Base-by-base conservation (phyloP, 2,113 vertebrate species). In the Centropristis striata region DNA sequence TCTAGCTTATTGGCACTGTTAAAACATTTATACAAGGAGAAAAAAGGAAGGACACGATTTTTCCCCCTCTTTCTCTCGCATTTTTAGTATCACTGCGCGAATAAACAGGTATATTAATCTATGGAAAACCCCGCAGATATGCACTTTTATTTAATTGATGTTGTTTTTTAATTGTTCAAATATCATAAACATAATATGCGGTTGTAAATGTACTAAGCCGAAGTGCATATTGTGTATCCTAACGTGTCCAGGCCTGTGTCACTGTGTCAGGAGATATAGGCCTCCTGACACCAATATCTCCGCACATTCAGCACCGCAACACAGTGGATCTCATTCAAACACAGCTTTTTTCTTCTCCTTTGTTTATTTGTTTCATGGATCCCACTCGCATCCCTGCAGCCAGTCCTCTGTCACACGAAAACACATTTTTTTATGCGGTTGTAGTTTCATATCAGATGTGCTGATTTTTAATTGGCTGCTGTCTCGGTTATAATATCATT, bases 221-320 rank as follows among this genome's bases (percentile, higher is more conserved):
- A 42, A 21, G 51, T 55, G 20, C 32, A 23, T 47, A 16, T 23
- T 53, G 36, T 53, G 66, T 61, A 15, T 36, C 14, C 15, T 21
- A 41, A 1, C 47, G 64, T 73, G 78, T 28, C 49, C 63, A 60
- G 85, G 86, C 87, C 77, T 81, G 20, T 85, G 81, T 81, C 80
- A 80, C 77, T 47, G 86, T 76, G 80, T 90, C 74, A 90, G 69
- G 72, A 78, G 79, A 79, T 44, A 64, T 25, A 81, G 84, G 86
- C 90, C 89, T 92, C 91, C 93, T 94, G 93, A 91, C 94, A 94
- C 92, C 91, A 92, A 88, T 91, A 90, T 93, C 93, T 75, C 91
- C 88, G 53, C 87, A 90, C 81, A 87, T 78, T 74, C 84, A 81
- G 70, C 63, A 39, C 63, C 71, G 51, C 46, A 84, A 74, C 86